These are phyloP conservation scores for Elgaria multicarinata DNA, from an alignment of 2,113 vertebrate genomes.

Conservation along the genomic window DNA sequence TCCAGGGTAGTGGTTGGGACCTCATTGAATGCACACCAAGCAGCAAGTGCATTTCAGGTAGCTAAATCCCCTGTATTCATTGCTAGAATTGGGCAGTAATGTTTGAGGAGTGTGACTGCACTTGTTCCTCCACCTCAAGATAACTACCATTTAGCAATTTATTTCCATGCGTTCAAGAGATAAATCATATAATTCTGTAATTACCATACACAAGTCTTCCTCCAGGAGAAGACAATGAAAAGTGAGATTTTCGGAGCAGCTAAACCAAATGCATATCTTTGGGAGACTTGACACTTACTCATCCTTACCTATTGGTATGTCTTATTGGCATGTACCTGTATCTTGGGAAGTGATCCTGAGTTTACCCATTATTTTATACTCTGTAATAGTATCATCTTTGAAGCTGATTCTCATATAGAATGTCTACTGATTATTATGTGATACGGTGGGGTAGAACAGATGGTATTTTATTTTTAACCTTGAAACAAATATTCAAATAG, in stretches of 20 bases:
- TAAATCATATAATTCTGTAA: neutral
- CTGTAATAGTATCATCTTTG: neutral
- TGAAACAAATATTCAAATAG: slow-evolving; percentile 37
- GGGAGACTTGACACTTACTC: neutral
- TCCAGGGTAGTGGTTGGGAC: neutral
- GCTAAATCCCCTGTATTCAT: neutral
- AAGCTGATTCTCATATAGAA: neutral
- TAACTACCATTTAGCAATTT: neutral
- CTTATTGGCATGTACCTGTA: neutral
- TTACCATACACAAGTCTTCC: neutral
- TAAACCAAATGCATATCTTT: neutral
- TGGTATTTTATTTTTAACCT: neutral
- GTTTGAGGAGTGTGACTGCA: too few relatives aligned
- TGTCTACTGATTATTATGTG: neutral
- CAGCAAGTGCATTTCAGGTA: neutral
- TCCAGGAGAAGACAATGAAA: neutral
- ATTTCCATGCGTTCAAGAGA: neutral
- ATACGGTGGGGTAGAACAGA: neutral
- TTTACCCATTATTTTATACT: neutral
- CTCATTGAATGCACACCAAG: neutral
- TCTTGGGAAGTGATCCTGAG: neutral
- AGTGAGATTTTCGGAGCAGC: neutral
- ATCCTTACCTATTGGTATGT: neutral
- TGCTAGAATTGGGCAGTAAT: neutral
- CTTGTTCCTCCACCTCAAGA: neutral